A percentile compares a stretch with the other conserved stretches of the same genome.
Conservation (phyloP, 2,797 vertebrate species). For the Pitangus sulphuratus region DNA sequence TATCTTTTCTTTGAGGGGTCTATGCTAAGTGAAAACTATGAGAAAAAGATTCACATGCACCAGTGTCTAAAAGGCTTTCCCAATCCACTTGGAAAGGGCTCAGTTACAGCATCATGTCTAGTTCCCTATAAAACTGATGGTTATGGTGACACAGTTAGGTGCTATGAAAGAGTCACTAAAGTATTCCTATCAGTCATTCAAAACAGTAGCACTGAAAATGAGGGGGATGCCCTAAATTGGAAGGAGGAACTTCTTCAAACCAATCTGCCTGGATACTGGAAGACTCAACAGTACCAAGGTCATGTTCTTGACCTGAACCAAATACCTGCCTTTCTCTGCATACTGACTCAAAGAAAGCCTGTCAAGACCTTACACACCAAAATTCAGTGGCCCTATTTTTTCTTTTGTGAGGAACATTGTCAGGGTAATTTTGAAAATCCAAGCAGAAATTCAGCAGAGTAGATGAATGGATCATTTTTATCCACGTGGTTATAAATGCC, state of each 20-base stretch:
- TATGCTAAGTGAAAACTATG: neutral
- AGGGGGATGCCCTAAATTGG: neutral
- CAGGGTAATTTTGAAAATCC: neutral
- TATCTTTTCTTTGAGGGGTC: neutral
- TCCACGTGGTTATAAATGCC: neutral
- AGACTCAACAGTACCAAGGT: neutral
- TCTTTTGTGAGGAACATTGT: neutral
- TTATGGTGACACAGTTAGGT: fast-evolving
- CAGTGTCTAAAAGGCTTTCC: neutral
- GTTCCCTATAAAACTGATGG: neutral
- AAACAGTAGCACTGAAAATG: neutral
- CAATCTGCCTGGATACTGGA: neutral
- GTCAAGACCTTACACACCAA: neutral
- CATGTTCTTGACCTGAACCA: neutral
- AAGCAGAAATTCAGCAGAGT: neutral
- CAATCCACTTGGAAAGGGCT: neutral
- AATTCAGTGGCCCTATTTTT: neutral
- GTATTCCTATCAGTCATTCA: neutral
- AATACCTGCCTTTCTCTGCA: neutral
- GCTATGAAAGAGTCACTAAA: neutral
- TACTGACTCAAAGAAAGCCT: neutral
- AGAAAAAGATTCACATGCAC: neutral
- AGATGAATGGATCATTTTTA: neutral
- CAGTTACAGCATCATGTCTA: neutral
- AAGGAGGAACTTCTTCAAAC: neutral